Evolutionary conservation across 1,140 invertebrate genomes (phyloP).

Genomic region (Zaprionus nigranus): DNA sequence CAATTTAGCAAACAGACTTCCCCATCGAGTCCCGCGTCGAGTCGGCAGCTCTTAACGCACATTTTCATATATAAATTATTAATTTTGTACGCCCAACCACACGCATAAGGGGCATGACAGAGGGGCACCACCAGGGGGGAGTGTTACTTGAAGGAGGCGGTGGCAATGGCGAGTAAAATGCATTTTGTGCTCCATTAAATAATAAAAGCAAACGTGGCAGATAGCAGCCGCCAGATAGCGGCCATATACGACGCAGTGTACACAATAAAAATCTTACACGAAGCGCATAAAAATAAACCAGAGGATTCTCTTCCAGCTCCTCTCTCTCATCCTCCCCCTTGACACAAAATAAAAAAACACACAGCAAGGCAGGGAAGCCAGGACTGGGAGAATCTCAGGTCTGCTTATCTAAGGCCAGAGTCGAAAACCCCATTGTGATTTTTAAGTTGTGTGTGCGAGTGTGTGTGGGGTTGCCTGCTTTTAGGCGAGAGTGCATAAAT

Average conservation of each 20-base stretch:
- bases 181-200: conserved; percentile 83
- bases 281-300: conserved; percentile 81
- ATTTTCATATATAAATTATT: conserved; percentile 84
- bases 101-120: conserved; percentile 24
- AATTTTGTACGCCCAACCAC: conserved; percentile 74
- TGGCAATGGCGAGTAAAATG: conserved; percentile 63
- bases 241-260: conserved; percentile 65
- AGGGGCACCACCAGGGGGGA: not conserved
- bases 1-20: conserved; percentile 79
- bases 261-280: conserved; percentile 83
- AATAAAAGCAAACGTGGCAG: conserved; percentile 83
- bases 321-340: not conserved
- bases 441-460: conserved; percentile 66
- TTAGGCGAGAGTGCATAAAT: conserved; percentile 74
- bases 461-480: conserved; percentile 32
- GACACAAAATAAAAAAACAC: conserved; percentile 4
- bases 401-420: conserved; percentile 74
- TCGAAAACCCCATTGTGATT: conserved; percentile 81
- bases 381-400: conserved; percentile 37
- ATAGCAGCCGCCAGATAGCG: conserved; percentile 62
- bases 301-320: conserved; percentile 33
- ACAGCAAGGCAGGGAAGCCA: conserved; percentile 1
- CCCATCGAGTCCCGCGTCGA: conserved; percentile 26
- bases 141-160: conserved; percentile 31
- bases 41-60: conserved; percentile 76